Conservation (phyloP, 1,140 invertebrate genomes). For the Dreissena polymorpha region DNA sequence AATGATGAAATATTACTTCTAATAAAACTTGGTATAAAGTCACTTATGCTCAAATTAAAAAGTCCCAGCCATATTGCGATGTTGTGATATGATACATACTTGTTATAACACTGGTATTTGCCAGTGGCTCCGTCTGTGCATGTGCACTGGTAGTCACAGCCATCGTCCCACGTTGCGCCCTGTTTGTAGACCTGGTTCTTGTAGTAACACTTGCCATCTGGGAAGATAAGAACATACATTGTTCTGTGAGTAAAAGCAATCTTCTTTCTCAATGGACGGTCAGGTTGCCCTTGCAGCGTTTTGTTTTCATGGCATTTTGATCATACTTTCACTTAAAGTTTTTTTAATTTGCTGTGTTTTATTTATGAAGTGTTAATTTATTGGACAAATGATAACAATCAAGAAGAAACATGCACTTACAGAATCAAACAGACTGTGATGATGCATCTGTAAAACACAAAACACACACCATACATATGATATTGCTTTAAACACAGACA, state of each 20-base stretch:
- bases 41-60: not conserved
- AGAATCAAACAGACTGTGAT: conserved; percentile 41
- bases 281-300: too few relatives aligned
- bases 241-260: too few relatives aligned
- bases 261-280: too few relatives aligned
- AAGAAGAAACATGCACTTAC: conserved; percentile 23
- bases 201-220: conserved; percentile 70
- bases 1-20: too few relatives aligned
- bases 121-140: conserved; percentile 65
- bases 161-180: conserved; percentile 70
- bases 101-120: conserved; percentile 69
- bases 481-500: too few relatives aligned
- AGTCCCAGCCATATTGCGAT: not conserved
- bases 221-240: not conserved
- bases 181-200: conserved; percentile 68
- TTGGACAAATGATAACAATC: not conserved
- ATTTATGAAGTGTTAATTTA: too few relatives aligned
- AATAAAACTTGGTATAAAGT: too few relatives aligned
- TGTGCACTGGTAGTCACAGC: conserved; percentile 71
- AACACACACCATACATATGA: not conserved
- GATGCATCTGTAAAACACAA: conserved; percentile 35
- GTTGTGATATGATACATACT: conserved; percentile 53
- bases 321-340: too few relatives aligned
- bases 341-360: too few relatives aligned
- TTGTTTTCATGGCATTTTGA: too few relatives aligned